Conservation (phyloP, 2,797 vertebrate species). For the Myiothlypis chrysogaster region DNA sequence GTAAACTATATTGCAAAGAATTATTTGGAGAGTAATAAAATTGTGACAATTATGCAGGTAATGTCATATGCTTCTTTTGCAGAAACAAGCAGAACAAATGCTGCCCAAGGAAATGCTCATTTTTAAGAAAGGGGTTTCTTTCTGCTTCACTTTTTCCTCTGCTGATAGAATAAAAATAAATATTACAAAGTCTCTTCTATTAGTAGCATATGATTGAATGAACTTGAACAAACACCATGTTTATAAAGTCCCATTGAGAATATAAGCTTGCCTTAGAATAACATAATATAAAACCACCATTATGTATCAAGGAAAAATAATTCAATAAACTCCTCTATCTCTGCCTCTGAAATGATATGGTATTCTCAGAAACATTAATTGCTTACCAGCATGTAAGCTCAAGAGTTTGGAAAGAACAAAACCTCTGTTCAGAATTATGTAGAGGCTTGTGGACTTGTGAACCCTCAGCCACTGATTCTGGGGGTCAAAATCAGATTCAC, state of each 20-base stretch:
- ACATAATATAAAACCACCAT: background rate
- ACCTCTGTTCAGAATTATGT: background rate
- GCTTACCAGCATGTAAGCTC: background rate
- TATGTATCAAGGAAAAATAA: background rate
- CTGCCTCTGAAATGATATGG: background rate
- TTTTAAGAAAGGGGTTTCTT: background rate
- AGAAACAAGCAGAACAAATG: background rate
- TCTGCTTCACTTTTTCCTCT: background rate
- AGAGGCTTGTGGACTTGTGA: background rate
- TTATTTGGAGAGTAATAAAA: background rate
- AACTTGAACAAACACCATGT: background rate
- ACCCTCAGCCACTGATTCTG: background rate
- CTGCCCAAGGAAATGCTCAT: background rate
- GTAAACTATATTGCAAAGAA: background rate
- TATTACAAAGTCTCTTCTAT: background rate
- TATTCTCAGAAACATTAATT: background rate
- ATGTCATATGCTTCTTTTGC: background rate
- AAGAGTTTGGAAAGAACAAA: background rate
- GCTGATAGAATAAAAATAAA: background rate
- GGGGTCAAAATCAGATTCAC: background rate
- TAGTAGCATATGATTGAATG: background rate
- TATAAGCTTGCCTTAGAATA: background rate
- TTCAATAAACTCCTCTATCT: background rate
- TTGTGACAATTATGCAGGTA: background rate
- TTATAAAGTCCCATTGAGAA: background rate